Evolutionary conservation across 2,888 invertebrate species (phyloP).

Genomic region (Lycocerus yunnanus): DNA sequence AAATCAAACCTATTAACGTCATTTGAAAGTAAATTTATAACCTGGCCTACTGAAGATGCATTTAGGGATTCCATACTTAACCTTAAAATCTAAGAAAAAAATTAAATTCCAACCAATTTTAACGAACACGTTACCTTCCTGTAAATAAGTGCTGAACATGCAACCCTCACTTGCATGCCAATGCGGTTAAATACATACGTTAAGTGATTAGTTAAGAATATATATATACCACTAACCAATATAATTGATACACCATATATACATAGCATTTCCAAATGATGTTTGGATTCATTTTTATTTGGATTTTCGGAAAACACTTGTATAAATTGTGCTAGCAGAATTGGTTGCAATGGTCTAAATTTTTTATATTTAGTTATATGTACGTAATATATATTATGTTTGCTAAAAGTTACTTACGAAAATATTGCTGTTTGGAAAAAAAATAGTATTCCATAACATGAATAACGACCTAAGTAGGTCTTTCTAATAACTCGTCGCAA

Average conservation of each 20-base stretch:
- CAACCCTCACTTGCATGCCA: constrained; percentile 81
- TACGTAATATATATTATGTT: no score
- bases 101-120: background rate
- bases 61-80: constrained; percentile 72
- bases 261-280: background rate
- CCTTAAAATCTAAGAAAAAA: constrained; percentile 63
- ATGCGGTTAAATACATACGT: background rate
- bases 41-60: constrained; percentile 82
- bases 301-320: background rate
- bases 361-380: background rate
- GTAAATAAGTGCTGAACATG: constrained; percentile 81
- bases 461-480: constrained; percentile 63
- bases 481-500: constrained; percentile 62
- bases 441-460: background rate
- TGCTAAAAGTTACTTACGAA: background rate
- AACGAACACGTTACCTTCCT: constrained; percentile 68
- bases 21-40: constrained; percentile 92
- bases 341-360: background rate
- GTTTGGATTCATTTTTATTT: background rate
- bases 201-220: background rate
- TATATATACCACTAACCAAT: background rate
- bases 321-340: background rate
- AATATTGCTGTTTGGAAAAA: background rate
- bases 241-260: background rate
- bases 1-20: constrained; percentile 92